Percentiles rank a stretch among this genome's conserved stretches.
phyloP scores from a whole-genome alignment of 1,140 invertebrate species.

The Rhyacophila brunnea region DNA sequence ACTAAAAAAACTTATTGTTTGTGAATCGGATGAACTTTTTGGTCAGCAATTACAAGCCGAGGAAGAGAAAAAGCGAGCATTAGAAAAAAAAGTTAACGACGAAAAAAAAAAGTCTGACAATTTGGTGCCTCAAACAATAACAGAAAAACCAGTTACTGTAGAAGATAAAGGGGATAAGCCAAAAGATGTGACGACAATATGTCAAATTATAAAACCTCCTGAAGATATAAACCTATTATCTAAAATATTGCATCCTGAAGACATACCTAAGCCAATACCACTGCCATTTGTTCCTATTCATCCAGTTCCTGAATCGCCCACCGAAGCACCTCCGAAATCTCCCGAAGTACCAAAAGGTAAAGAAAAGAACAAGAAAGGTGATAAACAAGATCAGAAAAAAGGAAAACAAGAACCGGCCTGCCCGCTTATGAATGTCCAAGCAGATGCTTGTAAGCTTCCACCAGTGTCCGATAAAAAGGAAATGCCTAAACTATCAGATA shows the following conservation, averaged over 20 bases:
- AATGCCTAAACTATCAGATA: not conserved
- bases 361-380: not conserved
- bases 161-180: no score
- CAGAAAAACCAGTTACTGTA: no score
- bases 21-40: conserved; percentile 27
- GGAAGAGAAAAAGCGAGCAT: conserved; percentile 12
- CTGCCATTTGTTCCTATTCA: no score
- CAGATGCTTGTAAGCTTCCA: not conserved
- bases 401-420: not conserved
- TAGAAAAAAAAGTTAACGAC: not conserved
- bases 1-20: conserved; percentile 29
- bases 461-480: not conserved
- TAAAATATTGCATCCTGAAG: no score
- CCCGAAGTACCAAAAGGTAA: not conserved
- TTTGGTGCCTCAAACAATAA: no score
- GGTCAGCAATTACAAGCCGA: conserved; percentile 15
- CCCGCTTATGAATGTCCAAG: not conserved
- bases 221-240: no score
- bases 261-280: no score
- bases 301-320: no score
- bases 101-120: no score
- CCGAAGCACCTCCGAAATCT: no score
- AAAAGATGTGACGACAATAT: no score
- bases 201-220: no score
- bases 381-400: not conserved